phyloP scores from a whole-genome alignment of 2,113 vertebrate species.

The Hemiscyllium ocellatum region DNA sequence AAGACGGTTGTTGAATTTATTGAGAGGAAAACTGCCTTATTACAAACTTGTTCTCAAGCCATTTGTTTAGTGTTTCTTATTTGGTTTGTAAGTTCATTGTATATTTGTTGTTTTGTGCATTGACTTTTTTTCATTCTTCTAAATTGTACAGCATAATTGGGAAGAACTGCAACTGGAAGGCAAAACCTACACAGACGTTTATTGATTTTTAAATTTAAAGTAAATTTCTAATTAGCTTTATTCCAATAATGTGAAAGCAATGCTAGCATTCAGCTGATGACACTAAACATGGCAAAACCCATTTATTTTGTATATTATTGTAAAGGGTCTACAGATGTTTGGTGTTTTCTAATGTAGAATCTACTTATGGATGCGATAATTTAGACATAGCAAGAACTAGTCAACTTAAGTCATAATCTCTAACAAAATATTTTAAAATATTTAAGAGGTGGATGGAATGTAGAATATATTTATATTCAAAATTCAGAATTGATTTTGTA shows the following conservation, averaged over 20 bases:
- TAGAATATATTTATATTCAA: background rate
- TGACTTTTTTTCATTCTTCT: slow-evolving; percentile 13
- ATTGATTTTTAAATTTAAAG: slow-evolving; percentile 3
- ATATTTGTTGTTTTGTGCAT: background rate
- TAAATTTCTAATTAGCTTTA: background rate
- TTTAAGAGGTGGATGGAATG: background rate
- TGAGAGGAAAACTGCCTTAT: background rate
- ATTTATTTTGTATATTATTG: background rate
- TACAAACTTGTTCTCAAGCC: background rate
- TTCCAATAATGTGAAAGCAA: slow-evolving; percentile 13
- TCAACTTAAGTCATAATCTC: background rate
- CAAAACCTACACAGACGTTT: background rate
- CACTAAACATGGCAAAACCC: background rate
- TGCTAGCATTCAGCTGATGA: slow-evolving; percentile 1
- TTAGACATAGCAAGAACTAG: background rate
- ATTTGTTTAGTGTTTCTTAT: background rate
- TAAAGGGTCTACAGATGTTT: background rate
- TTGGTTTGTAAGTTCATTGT: background rate
- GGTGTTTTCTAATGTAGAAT: background rate
- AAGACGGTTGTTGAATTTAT: background rate
- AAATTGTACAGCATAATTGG: background rate
- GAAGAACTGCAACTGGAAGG: background rate
- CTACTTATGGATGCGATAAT: background rate
- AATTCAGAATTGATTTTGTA: background rate
- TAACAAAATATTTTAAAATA: background rate